A percentile compares a stretch with the other conserved stretches of the same genome.
Evolutionary conservation across 2,888 invertebrate species (phyloP).

Genomic region (Lucinisca nassula): DNA sequence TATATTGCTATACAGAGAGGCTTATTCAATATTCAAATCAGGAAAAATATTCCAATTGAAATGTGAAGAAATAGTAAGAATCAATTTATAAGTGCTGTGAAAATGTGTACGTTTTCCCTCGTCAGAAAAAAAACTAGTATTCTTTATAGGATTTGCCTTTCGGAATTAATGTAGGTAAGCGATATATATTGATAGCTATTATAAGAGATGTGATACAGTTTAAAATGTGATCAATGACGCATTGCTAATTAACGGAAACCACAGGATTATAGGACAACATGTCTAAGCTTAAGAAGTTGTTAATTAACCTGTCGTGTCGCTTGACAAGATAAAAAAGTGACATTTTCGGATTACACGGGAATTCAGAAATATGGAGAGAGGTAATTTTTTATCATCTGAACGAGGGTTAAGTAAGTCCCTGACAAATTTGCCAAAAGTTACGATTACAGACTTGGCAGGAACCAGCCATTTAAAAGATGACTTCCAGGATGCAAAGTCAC

Average conservation of each 20-base stretch:
- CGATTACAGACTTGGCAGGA: slow-evolving; percentile 70
- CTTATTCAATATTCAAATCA: not conserved
- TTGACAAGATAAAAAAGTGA: not conserved
- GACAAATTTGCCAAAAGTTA: slow-evolving; percentile 74
- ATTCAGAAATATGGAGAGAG: not conserved
- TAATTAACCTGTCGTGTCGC: not conserved
- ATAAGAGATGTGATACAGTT: not conserved
- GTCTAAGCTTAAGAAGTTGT: not conserved
- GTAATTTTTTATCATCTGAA: slow-evolving; percentile 24
- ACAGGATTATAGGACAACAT: not conserved
- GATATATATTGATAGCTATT: too few relatives aligned
- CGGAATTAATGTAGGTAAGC: not conserved
- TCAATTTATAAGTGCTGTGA: too few relatives aligned
- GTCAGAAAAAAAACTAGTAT: not conserved
- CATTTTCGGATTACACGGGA: not conserved
- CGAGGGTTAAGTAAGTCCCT: slow-evolving; percentile 71
- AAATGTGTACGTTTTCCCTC: not conserved
- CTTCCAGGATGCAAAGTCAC: slow-evolving; percentile 55
- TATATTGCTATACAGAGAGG: not conserved
- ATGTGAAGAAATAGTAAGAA: not conserved
- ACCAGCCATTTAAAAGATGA: slow-evolving; percentile 49
- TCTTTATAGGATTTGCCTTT: not conserved
- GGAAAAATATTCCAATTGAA: not conserved
- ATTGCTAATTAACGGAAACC: not conserved
- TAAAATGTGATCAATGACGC: not conserved